Evolutionary conservation across 2,888 invertebrate species (phyloP).

Genomic region (Heteropelma amictum): DNA sequence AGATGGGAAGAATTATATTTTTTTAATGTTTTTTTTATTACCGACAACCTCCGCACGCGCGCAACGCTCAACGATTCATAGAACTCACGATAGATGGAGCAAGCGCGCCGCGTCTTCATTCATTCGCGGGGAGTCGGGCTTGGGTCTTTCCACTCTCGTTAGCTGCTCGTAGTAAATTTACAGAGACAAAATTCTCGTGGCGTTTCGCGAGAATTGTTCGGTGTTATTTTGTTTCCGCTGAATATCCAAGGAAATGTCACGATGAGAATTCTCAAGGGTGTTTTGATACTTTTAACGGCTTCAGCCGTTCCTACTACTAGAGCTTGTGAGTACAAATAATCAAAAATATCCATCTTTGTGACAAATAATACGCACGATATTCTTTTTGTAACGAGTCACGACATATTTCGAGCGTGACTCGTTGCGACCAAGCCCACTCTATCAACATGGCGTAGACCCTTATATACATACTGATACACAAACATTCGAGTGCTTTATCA

Average conservation of each 20-base stretch:
- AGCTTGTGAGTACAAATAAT: constrained; percentile 66
- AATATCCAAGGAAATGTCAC: constrained; percentile 66
- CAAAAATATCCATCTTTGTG: neutral
- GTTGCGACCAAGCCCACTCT: constrained; percentile 68
- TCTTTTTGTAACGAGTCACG: constrained; percentile 14
- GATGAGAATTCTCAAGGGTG: constrained; percentile 66
- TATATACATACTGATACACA: constrained; percentile 21
- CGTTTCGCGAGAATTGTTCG: neutral
- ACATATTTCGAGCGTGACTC: constrained; percentile 57
- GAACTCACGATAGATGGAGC: constrained; percentile 24
- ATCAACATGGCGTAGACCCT: constrained; percentile 66
- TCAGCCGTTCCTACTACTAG: constrained; percentile 57
- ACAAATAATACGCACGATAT: neutral
- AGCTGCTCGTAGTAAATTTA: constrained; percentile 28
- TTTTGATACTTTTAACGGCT: constrained; percentile 63
- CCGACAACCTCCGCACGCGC: too few species aligned
- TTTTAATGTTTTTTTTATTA: too few species aligned
- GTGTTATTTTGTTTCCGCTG: constrained; percentile 19
- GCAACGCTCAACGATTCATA: neutral
- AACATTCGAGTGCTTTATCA: neutral
- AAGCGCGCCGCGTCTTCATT: constrained; percentile 31
- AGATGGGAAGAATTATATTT: too few species aligned
- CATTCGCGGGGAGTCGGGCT: constrained; percentile 25
- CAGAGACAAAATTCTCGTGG: constrained; percentile 9
- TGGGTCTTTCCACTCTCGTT: constrained; percentile 16